Evolutionary conservation across 2,113 vertebrate species (phyloP), one percentile per base, ranked within the genome.

Genomic region (Leptodactylus fuscus): DNA sequence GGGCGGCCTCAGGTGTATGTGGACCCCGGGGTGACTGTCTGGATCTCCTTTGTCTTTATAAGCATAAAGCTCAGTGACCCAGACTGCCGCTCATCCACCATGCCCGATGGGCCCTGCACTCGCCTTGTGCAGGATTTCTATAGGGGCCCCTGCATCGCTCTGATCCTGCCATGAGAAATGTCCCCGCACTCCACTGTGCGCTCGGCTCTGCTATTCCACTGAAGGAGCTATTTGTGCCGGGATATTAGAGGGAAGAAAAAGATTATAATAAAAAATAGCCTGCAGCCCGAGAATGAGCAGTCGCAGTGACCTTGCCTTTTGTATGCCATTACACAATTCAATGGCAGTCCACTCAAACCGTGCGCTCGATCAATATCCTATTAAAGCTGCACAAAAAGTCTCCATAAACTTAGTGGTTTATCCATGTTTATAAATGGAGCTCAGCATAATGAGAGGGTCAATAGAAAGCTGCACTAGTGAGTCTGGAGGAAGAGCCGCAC

Each of bases 341-440:
- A 92, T 95, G 95, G 96, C 95, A 95, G 95, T 93, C 94, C 95
- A 95, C 97, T 97, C 95, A 94, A 96, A 96, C 95, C 93, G 94
- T 94, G 95, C 94, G 96, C 95, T 95, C 96, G 96, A 98, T 99
- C 97, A 97, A 99, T 99, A 99, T 97, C 94, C 96, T 97, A 98
- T 98, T 98, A 98, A 97, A 97, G 95, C 95, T 89, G 92, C 94
- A 95, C 94, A 95, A 93, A 96, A 96, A 96, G 94, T 96, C 94
- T 95, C 94, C 94, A 96, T 96, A 95, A 96, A 96, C 94, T 95
- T 96, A 92, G 95, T 94, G 93, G 94, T 95, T 82, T 95, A 94
- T 93, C 94, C 94, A 92, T 94, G 93, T 96, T 96, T 96, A 96
- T 96, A 96, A 96, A 96, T 96, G 95, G 95, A 96, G 95, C 95